phyloP scores from a whole-genome alignment of 1,140 invertebrate species.

The Rhagoletis pomonella region DNA sequence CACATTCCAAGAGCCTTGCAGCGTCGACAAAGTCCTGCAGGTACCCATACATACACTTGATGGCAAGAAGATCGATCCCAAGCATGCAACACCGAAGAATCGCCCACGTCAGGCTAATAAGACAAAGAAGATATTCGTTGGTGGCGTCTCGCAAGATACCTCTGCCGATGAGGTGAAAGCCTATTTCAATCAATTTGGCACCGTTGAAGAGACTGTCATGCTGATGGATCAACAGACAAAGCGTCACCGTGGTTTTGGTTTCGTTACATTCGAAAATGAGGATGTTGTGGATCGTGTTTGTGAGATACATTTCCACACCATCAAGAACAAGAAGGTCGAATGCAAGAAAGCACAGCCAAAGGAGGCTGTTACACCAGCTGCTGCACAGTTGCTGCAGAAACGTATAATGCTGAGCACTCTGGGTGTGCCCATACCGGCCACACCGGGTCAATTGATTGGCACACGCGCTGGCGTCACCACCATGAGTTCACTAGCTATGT shows the following conservation, averaged over 20 bases:
- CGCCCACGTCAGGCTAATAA: conserved; percentile 89
- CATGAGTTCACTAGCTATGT: conserved; percentile 78
- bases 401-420: conserved; percentile 82
- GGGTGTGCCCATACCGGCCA: conserved; percentile 78
- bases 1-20: conserved; percentile 91
- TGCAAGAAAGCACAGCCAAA: conserved; percentile 95
- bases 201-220: conserved; percentile 94
- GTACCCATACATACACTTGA: conserved; percentile 93
- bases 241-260: conserved; percentile 91
- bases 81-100: conserved; percentile 93
- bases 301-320: conserved; percentile 94
- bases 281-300: conserved; percentile 93
- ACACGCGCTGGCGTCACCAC: conserved; percentile 77
- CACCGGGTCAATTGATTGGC: conserved; percentile 72
- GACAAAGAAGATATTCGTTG: conserved; percentile 94
- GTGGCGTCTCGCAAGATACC: conserved; percentile 93
- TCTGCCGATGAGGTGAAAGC: conserved; percentile 92
- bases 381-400: conserved; percentile 82
- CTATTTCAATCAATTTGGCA: conserved; percentile 93
- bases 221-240: conserved; percentile 96
- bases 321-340: conserved; percentile 95
- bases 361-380: conserved; percentile 86
- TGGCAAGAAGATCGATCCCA: conserved; percentile 95
- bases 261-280: conserved; percentile 94
- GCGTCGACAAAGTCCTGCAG: conserved; percentile 91